Base-by-base conservation (phyloP, 1,140 invertebrate species). In the Pseudomyrmex sp. region DNA sequence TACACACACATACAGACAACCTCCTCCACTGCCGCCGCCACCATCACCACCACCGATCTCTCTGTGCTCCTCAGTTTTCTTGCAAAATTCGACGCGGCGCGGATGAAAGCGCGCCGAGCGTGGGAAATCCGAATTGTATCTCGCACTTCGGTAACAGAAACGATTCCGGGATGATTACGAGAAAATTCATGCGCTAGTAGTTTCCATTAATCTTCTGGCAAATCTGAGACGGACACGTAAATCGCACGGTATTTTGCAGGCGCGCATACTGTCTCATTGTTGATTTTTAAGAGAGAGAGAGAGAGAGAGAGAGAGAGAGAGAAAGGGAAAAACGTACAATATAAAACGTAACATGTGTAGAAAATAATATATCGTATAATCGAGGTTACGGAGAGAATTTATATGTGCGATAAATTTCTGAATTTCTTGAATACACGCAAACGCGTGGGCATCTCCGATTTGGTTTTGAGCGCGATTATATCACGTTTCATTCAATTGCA, bases 381-480 rank as follows among this genome's bases (percentile, higher is more conserved):
- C n/a, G 20, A 7, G 20, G 3, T 26, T 48, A 12, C 9, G 26
- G 50, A 77, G 20, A 77, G 15, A 75, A 56, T 59, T 50, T 56
- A 52, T 85, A 68, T 1, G 3, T 8, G 66, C 26, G 48, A 12
- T 73, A 18, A 83, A 63, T 85, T 85, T 85, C 63, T 68, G 59
- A 74, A 77, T 77, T 88, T 86, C 69, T 83, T 73, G 84, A 85
- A 83, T 88, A 79, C 5, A 35, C 70, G 66, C 75, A 65, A 65
- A n/a, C 66, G 74, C 80, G 84, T 88, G 69, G 86, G 86, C 68
- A 66, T n/a, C 23, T 84, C 86, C 35, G 35, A 35, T 7, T 35
- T 18, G 48, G 48, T 85, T 82, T 75, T 52, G 23, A 66, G 50
- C 59, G 52, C 58, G 63, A 54, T 61, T 80, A 80, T 73, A 58